A percentile compares a stretch with the other conserved stretches of the same genome.
These are phyloP conservation scores for Rhipidura dahli DNA, from an alignment of 2,113 vertebrate species.

Conservation along the genomic window DNA sequence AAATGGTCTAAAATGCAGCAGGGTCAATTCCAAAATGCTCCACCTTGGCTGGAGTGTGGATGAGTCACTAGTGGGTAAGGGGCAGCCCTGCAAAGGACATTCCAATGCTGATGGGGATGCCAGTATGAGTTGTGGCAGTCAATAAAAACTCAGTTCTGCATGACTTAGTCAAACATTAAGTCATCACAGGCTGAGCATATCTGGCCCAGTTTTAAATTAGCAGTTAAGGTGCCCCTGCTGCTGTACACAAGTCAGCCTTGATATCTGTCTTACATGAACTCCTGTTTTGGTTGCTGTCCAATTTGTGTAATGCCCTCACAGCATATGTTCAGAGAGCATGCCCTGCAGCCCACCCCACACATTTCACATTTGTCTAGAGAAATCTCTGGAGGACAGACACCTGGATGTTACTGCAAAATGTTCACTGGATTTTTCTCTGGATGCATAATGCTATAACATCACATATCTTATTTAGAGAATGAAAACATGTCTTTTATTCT, in stretches of 20 bases:
- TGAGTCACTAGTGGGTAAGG: background rate
- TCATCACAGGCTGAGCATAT: background rate
- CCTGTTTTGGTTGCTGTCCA: background rate
- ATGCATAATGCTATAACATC: background rate
- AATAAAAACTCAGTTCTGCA: background rate
- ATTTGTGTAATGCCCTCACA: background rate
- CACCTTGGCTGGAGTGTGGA: background rate
- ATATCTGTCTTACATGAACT: background rate
- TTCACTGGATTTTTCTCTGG: background rate
- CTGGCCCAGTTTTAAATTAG: background rate
- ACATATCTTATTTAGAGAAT: background rate
- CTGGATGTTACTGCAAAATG: background rate
- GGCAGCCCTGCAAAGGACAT: background rate
- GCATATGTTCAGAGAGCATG: rapidly evolving
- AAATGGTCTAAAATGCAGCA: background rate
- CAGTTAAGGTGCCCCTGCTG: background rate
- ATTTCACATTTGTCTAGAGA: background rate
- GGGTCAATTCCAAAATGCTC: background rate
- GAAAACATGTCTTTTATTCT: background rate
- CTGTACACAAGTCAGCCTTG: background rate
- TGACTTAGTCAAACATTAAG: background rate
- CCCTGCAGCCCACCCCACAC: background rate
- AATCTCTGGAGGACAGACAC: background rate
- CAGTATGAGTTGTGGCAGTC: background rate
- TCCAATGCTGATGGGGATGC: background rate